Base-by-base conservation (phyloP, 2,113 vertebrate genomes). In the Corythoichthys haematopterus region DNA sequence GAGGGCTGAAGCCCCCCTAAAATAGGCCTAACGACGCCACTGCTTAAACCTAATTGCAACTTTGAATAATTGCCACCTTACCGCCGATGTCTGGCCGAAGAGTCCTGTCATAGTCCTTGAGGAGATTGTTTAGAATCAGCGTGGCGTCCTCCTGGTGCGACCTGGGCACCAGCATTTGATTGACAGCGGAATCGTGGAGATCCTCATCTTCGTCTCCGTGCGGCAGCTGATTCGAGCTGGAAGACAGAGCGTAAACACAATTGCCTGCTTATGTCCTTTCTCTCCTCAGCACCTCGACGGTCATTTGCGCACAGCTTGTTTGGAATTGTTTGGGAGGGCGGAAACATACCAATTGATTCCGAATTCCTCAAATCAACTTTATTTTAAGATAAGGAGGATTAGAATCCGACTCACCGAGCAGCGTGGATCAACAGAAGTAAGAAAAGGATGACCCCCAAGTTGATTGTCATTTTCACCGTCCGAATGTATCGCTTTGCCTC, bases 111-210 rank as follows among this genome's bases (percentile, higher is more conserved):
- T 90, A 90, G 16, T 89, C 87, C 81, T 81, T 86, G 20, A 90
- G 88, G 48, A 90, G 57, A 16, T 86, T 87, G 80, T 90, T 90
- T 1, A 90, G 84, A 1, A 90, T 87, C 3, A 73, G 61, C 0
- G 88, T 89, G 68, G 87, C 88, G 1, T 89, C 88, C 73, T 85
- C 88, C 76, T 90, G 88, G 71, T 90, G 81, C 40, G 81, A 82
- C 80, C 87, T 77, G 70, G 87, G 88, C 0, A 79, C 85, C 74
- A 88, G 64, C 82, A 85, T 76, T 28, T 90, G 88, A 75, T 80
- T 88, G 74, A 88, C 82, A 64, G 69, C 70, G n/a, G 72, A 43
- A 36, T 90, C 81, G 50, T 86, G 83, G 62, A 74, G 83, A 51
- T 90, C 85, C 51, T 85, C 87, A 1, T 89, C 81, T 35, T 90